These are phyloP conservation scores for Henicopernis longicauda DNA, from an alignment of 2,113 vertebrate species.

Conservation along the genomic window DNA sequence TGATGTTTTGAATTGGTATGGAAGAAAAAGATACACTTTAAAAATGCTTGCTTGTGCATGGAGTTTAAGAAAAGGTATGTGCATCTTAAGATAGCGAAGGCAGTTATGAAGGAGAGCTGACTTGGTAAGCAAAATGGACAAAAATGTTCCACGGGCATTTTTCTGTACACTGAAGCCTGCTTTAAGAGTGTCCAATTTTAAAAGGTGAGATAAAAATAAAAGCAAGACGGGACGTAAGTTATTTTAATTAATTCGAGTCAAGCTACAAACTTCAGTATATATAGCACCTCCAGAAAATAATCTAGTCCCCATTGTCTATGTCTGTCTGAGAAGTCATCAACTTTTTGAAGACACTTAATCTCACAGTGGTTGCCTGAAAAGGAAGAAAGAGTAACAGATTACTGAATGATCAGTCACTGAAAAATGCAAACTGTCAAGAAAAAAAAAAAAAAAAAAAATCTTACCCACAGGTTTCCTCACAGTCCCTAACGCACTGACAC, in stretches of 20 bases:
- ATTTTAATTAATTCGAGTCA: constrained; percentile 24
- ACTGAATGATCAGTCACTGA: neutral
- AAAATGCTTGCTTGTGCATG: neutral
- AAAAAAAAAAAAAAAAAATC: neutral
- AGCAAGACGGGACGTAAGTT: neutral
- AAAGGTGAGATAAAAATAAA: neutral
- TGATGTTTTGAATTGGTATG: neutral
- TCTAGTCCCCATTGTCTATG: constrained; percentile 69
- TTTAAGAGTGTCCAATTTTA: neutral
- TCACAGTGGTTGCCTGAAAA: constrained; percentile 65
- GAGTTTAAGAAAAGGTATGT: neutral
- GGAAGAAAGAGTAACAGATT: neutral
- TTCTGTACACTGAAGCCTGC: neutral
- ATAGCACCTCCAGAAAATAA: constrained; percentile 66
- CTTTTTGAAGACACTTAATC: constrained; percentile 61
- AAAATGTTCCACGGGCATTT: neutral
- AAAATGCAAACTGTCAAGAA: neutral
- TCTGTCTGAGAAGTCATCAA: constrained; percentile 30
- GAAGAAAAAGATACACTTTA: neutral
- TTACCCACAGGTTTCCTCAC: neutral
- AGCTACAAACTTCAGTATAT: constrained; percentile 55
- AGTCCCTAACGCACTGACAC: neutral
- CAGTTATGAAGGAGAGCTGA: neutral
- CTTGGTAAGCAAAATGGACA: neutral
- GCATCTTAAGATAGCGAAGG: neutral